These are phyloP conservation scores for Chydorus sphaericus DNA, from an alignment of 2,888 invertebrate genomes.

Conservation along the genomic window DNA sequence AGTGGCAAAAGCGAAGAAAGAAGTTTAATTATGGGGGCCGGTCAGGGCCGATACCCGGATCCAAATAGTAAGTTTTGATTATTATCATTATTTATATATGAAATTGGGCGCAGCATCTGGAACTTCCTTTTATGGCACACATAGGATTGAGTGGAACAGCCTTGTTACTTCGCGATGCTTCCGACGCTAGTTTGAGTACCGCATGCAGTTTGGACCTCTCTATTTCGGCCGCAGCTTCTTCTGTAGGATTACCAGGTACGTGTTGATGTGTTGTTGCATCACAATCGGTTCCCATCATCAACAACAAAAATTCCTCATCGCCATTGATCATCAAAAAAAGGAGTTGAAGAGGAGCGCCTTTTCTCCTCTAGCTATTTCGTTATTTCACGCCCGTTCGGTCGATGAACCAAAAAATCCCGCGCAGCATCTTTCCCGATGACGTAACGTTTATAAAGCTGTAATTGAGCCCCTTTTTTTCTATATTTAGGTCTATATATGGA, in stretches of 20 bases:
- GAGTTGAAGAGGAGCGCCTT: too few species aligned
- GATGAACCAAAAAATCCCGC: too few species aligned
- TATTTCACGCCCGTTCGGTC: too few species aligned
- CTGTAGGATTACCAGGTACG: conserved; percentile 6
- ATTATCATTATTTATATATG: not conserved
- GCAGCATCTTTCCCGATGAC: too few species aligned
- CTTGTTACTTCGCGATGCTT: conserved; percentile 13
- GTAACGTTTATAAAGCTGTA: too few species aligned
- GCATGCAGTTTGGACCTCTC: conserved; percentile 11
- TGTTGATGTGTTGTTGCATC: not conserved
- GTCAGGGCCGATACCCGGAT: conserved; percentile 10
- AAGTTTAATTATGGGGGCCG: conserved; percentile 10
- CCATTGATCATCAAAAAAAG: too few species aligned
- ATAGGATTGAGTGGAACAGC: conserved; percentile 9
- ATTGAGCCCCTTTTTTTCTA: too few species aligned
- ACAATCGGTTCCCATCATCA: not conserved
- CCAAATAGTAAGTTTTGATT: not conserved
- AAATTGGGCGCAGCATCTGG: not conserved
- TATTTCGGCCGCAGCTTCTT: conserved; percentile 9
- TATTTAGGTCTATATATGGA: too few species aligned
- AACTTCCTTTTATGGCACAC: not conserved
- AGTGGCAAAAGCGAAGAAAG: not conserved
- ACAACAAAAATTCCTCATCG: not conserved
- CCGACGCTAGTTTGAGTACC: conserved; percentile 14
- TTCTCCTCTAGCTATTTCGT: too few species aligned